phyloP scores from a whole-genome alignment of 2,113 vertebrate species.

The Alexandromys fortis region DNA sequence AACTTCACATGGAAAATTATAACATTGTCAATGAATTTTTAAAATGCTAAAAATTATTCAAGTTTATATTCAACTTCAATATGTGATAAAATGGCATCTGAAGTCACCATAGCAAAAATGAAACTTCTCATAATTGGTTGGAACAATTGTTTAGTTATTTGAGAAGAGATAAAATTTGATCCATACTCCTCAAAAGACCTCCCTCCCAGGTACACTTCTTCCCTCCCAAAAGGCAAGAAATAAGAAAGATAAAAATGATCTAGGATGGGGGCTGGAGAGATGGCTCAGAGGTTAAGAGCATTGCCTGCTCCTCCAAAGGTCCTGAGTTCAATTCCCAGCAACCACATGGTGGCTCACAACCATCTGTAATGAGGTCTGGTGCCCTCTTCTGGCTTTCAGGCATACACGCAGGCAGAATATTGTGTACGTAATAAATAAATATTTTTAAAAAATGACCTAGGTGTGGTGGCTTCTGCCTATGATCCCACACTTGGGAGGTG shows the following conservation, averaged over 20 bases:
- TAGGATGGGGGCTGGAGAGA: too few species aligned
- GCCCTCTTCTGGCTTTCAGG: too few species aligned
- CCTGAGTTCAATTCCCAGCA: too few species aligned
- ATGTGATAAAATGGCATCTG: neutral
- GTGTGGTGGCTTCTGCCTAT: neutral
- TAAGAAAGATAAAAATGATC: neutral
- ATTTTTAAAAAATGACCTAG: neutral
- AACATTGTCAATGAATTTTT: neutral
- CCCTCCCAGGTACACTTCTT: neutral
- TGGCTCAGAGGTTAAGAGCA: too few species aligned
- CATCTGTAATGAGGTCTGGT: too few species aligned
- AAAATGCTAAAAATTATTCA: neutral
- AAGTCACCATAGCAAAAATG: neutral
- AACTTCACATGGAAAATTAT: constrained; percentile 8
- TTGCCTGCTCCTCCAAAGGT: too few species aligned
- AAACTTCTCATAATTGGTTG: neutral
- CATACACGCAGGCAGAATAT: too few species aligned
- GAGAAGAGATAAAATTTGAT: neutral
- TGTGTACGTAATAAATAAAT: too few species aligned
- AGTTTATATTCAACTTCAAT: neutral
- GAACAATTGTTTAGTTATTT: too few species aligned
- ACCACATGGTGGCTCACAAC: too few species aligned
- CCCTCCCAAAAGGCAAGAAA: neutral
- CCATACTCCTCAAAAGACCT: neutral
- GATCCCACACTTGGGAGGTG: neutral